phyloP scores from a whole-genome alignment of 92 coral and sea anemone genomes.

The Palythoa grandiflora region DNA sequence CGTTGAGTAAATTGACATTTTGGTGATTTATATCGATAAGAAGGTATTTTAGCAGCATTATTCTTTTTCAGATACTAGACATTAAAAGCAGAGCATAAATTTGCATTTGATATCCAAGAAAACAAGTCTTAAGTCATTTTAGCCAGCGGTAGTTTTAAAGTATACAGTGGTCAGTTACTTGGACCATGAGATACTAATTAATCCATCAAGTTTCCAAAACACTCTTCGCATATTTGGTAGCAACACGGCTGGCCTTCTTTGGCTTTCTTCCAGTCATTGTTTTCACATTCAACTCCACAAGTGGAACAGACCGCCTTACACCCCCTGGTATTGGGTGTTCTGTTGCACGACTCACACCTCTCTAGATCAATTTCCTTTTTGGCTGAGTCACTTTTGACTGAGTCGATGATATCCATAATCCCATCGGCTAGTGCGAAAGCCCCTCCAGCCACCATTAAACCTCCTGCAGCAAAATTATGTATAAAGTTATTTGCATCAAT shows the following conservation, averaged over 20 bases:
- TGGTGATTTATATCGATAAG: no score
- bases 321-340: slow-evolving; percentile 12
- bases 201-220: slow-evolving; percentile 1
- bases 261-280: slow-evolving; percentile 30
- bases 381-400: slow-evolving; percentile 33
- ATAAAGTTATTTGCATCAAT: neutral
- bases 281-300: slow-evolving; percentile 28
- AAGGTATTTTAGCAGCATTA: no score
- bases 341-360: slow-evolving; percentile 29
- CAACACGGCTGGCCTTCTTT: slow-evolving; percentile 3
- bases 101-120: no score
- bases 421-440: slow-evolving; percentile 33
- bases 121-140: no score
- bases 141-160: neutral
- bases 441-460: slow-evolving; percentile 20
- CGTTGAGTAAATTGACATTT: no score
- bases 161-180: neutral
- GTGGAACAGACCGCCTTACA: slow-evolving; percentile 28
- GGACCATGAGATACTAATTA: neutral
- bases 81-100: no score
- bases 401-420: slow-evolving; percentile 28
- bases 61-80: no score
- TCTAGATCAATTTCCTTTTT: slow-evolving; percentile 21
- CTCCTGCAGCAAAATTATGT: slow-evolving; percentile 9
- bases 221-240: slow-evolving; percentile 31